Evolutionary conservation across 2,797 vertebrate species (phyloP).

Genomic region (Eremophila alpestris): DNA sequence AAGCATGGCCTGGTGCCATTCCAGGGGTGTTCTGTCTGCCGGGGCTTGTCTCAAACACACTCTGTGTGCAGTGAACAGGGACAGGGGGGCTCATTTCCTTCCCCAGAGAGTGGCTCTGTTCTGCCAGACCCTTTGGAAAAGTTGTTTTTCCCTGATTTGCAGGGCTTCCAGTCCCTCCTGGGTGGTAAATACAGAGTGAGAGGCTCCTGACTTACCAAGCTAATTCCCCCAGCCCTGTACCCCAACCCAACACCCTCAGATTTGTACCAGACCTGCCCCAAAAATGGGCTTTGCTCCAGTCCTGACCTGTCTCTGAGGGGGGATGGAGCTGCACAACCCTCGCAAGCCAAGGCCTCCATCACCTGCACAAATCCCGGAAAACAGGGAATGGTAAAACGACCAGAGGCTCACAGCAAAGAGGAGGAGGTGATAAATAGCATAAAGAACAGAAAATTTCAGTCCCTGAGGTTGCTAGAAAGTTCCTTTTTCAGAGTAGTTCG

Average conservation of each 20-base stretch:
- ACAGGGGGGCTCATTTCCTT: neutral
- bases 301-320: neutral
- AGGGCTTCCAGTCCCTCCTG: neutral
- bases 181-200: neutral
- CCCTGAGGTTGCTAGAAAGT: neutral
- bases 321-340: neutral
- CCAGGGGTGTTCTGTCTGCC: neutral
- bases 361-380: neutral
- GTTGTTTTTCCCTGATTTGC: neutral
- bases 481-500: neutral
- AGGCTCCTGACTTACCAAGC: neutral
- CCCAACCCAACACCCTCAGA: neutral
- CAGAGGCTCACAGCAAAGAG: neutral
- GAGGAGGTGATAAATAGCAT: neutral
- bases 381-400: rapidly evolving
- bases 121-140: neutral
- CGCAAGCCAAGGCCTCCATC: neutral
- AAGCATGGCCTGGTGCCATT: neutral
- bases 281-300: neutral
- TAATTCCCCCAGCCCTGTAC: neutral
- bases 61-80: neutral
- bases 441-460: neutral
- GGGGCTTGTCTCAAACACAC: neutral
- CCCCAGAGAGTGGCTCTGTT: rapidly evolving
- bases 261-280: neutral